A percentile compares a stretch with the other conserved stretches of the same genome.
phyloP scores from a whole-genome alignment of 2,888 invertebrate genomes.

The Troides helena region DNA sequence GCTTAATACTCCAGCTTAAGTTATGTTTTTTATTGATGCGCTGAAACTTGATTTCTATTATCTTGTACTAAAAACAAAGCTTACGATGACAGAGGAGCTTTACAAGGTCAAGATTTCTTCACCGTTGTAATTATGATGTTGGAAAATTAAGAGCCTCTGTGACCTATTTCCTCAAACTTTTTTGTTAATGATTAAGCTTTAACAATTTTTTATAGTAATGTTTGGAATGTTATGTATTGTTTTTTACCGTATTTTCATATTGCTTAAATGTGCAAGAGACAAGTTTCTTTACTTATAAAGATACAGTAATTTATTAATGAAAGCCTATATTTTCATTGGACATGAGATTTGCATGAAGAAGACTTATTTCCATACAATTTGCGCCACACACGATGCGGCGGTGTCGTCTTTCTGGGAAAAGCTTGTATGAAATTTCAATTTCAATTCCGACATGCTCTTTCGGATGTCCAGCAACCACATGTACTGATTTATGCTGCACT shows the following conservation, averaged over 20 bases:
- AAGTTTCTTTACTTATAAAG: not conserved
- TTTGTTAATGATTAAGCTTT: not conserved
- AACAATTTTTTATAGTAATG: not conserved
- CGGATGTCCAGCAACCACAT: constrained; percentile 33
- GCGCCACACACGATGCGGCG: constrained; percentile 65
- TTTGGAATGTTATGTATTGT: too few relatives aligned
- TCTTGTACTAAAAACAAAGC: constrained; percentile 38
- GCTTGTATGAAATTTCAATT: constrained; percentile 41
- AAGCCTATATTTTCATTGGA: constrained; percentile 19
- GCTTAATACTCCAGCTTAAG: constrained; percentile 36
- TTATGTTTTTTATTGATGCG: constrained; percentile 36
- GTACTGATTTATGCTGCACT: constrained; percentile 30
- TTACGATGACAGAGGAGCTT: constrained; percentile 43
- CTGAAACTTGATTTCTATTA: constrained; percentile 17
- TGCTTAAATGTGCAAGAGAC: not conserved
- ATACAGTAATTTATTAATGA: constrained; percentile 30
- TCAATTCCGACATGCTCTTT: constrained; percentile 33
- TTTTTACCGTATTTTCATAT: too few relatives aligned
- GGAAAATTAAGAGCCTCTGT: constrained; percentile 56
- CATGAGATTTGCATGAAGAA: constrained; percentile 50
- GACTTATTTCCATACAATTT: constrained; percentile 72
- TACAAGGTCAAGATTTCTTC: constrained; percentile 45
- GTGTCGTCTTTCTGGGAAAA: constrained; percentile 45
- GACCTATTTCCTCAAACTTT: constrained; percentile 20
- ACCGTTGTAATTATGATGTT: constrained; percentile 47